phyloP scores from a whole-genome alignment of 2,113 vertebrate genomes.

The Mus pahari region DNA sequence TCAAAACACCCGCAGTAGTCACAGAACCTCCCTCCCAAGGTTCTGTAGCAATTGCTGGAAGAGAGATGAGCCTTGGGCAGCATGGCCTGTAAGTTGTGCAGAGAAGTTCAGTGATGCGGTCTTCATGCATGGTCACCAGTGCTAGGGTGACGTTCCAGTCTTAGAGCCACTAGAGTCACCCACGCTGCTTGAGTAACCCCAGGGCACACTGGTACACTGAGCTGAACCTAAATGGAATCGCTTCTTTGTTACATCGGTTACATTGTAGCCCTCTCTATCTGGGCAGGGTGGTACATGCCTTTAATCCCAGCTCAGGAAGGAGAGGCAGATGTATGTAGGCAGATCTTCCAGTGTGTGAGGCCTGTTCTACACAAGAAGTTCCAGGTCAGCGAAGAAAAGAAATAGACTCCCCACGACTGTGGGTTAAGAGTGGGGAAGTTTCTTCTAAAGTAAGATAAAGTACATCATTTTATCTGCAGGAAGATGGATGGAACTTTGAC shows the following conservation, averaged over 20 bases:
- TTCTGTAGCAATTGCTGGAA: neutral
- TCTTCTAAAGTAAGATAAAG: neutral
- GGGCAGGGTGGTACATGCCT: neutral
- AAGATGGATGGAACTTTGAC: neutral
- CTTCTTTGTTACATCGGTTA: neutral
- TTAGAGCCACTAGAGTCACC: neutral
- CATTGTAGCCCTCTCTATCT: too few relatives aligned
- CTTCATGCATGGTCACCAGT: too few relatives aligned
- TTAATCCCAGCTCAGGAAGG: neutral
- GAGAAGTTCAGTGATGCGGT: neutral
- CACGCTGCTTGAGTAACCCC: neutral
- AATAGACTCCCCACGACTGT: neutral
- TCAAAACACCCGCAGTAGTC: neutral
- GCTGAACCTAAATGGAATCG: neutral
- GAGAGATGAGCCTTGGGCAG: neutral
- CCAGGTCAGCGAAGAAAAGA: neutral
- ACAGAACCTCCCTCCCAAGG: neutral
- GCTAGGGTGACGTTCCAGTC: neutral
- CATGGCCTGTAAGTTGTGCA: too few relatives aligned
- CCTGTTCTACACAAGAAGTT: neutral
- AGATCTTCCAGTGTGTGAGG: neutral
- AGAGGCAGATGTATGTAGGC: neutral
- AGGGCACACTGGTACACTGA: neutral
- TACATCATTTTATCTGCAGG: neutral
- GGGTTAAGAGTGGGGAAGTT: neutral